phyloP scores from a whole-genome alignment of 2,113 vertebrate genomes.

The Hippoglossus stenolepis region DNA sequence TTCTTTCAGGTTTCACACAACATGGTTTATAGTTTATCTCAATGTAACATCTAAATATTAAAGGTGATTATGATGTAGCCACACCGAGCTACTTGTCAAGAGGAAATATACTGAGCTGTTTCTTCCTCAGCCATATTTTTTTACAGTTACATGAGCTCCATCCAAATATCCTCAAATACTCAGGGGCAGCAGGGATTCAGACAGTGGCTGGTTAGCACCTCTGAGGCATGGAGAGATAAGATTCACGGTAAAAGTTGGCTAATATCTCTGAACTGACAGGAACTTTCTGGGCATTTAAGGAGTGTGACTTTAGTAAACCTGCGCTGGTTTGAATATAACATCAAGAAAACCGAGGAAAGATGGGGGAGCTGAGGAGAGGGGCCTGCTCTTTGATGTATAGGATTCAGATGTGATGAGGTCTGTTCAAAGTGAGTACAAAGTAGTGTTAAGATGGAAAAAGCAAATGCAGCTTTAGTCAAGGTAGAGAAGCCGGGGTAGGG shows the following conservation, averaged over 20 bases:
- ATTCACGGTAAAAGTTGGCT: conserved; percentile 70
- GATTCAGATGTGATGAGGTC: conserved; percentile 83
- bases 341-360: conserved; percentile 68
- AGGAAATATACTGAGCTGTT: neutral
- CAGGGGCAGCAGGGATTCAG: conserved; percentile 41
- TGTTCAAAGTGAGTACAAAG: conserved; percentile 82
- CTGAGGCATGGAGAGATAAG: conserved; percentile 65
- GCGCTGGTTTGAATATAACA: conserved; percentile 78
- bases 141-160: conserved; percentile 27
- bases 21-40: neutral
- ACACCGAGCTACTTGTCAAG: neutral
- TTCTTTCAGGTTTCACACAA: neutral
- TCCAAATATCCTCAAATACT: conserved; percentile 54
- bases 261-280: conserved; percentile 68
- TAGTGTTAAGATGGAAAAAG: conserved; percentile 80
- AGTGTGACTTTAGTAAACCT: conserved; percentile 78
- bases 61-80: conserved; percentile 14
- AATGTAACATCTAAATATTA: conserved; percentile 2
- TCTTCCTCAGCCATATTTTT: conserved; percentile 36
- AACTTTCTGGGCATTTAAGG: conserved; percentile 76
- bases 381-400: conserved; percentile 81
- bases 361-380: conserved; percentile 14
- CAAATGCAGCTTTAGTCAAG: conserved; percentile 83
- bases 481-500: conserved; percentile 69
- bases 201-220: conserved; percentile 49